These are phyloP conservation scores for Acipenser ruthenus DNA, from an alignment of 2,797 vertebrate species.

Conservation along the genomic window DNA sequence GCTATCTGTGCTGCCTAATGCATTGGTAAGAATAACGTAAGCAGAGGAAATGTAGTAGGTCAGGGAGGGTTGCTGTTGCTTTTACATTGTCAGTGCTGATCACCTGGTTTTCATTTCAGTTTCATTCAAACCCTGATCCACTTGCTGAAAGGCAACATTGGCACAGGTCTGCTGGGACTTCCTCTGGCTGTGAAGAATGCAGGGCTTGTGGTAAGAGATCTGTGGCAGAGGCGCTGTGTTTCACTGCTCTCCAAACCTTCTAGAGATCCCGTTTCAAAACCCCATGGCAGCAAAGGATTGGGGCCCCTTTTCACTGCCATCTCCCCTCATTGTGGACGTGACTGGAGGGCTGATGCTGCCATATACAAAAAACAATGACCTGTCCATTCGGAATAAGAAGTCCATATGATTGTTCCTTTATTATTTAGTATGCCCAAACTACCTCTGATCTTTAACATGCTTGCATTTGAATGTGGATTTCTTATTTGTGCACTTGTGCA, in stretches of 20 bases:
- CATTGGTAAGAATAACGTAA: too few relatives aligned
- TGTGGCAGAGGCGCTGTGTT: neutral
- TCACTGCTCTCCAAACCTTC: neutral
- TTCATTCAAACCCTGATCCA: constrained; percentile 67
- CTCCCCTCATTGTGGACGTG: neutral
- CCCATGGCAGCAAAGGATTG: neutral
- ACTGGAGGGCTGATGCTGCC: too few relatives aligned
- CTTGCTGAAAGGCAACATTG: constrained; percentile 64
- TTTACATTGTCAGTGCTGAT: constrained; percentile 3
- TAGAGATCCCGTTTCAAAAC: neutral
- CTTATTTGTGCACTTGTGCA: too few relatives aligned
- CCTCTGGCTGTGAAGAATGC: constrained; percentile 67
- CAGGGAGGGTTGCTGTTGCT: neutral
- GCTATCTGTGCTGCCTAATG: too few relatives aligned
- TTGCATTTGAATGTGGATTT: too few relatives aligned
- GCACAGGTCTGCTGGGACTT: constrained; percentile 63
- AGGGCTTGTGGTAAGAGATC: constrained; percentile 58
- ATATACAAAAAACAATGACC: too few relatives aligned
- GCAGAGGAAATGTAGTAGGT: too few relatives aligned
- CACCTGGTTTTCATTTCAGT: constrained; percentile 31
- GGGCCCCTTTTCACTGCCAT: neutral
- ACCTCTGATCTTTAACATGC: too few relatives aligned
- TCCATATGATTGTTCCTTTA: too few relatives aligned
- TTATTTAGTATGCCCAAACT: too few relatives aligned
- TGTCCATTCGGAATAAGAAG: too few relatives aligned